Conservation (phyloP, 2,888 invertebrate species). For the Pachycephus smyrnensis region DNA sequence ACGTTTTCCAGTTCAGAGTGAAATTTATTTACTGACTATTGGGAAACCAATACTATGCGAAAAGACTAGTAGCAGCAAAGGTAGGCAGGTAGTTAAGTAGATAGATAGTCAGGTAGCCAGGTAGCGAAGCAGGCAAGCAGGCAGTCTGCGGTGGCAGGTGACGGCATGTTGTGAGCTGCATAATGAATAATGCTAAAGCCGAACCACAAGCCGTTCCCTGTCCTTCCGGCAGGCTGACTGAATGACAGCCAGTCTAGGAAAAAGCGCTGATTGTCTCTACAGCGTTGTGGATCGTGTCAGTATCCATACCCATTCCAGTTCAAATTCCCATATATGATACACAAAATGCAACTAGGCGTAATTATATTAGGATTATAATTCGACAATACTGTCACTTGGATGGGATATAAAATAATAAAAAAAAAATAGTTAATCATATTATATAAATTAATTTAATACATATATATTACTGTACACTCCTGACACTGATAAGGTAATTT, state of each 20-base stretch:
- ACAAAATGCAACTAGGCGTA: not conserved
- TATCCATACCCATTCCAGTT: not conserved
- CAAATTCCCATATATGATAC: not conserved
- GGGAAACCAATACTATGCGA: not conserved
- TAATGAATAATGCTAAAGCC: constrained; percentile 64
- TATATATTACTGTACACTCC: too few species aligned
- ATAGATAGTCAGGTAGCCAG: not conserved
- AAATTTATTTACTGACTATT: not conserved
- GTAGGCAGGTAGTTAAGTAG: not conserved
- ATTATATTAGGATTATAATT: not conserved
- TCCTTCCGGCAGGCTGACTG: constrained; percentile 62
- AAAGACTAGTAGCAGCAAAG: not conserved
- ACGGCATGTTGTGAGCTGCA: constrained; percentile 63
- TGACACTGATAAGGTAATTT: too few species aligned
- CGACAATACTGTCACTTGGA: not conserved
- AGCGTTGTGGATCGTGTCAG: constrained; percentile 41
- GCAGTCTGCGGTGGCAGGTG: constrained; percentile 49
- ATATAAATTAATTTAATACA: too few species aligned
- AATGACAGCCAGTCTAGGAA: constrained; percentile 62
- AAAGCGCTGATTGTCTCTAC: constrained; percentile 61
- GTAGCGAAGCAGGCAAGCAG: not conserved
- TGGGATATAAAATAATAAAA: not conserved
- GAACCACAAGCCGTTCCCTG: constrained; percentile 62
- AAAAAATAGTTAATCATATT: too few species aligned
- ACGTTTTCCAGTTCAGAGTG: not conserved